Evolutionary conservation across 2,888 invertebrate genomes (phyloP).

Genomic region (Odontothrips loti): DNA sequence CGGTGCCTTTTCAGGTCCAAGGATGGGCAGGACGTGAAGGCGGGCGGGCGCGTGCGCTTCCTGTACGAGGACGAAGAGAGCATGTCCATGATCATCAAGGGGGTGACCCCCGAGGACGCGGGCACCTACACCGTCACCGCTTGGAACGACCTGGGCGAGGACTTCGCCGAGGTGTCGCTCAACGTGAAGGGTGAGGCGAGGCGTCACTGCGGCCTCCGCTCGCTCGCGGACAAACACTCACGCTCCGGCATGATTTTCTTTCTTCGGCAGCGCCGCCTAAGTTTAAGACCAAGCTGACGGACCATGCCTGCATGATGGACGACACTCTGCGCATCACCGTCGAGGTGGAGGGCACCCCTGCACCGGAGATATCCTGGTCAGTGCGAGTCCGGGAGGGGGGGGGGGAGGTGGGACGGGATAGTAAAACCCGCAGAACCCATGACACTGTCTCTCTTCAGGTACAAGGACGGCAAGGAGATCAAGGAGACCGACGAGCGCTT

Average conservation of each 20-base stretch:
- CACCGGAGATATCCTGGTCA: constrained; percentile 71
- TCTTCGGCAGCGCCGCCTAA: constrained; percentile 65
- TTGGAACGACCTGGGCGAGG: constrained; percentile 77
- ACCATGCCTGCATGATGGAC: constrained; percentile 66
- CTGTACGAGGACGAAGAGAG: constrained; percentile 86
- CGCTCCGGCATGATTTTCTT: constrained; percentile 14
- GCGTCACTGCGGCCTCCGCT: neutral
- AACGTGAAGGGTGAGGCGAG: constrained; percentile 59
- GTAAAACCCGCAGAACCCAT: neutral
- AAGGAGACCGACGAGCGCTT: constrained; percentile 63
- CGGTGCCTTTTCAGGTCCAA: constrained; percentile 53
- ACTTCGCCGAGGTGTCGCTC: constrained; percentile 67
- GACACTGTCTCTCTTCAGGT: constrained; percentile 47
- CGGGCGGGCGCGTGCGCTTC: constrained; percentile 74
- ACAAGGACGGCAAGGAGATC: constrained; percentile 80
- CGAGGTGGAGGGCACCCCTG: constrained; percentile 77
- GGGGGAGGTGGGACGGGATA: neutral
- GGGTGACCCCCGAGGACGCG: constrained; percentile 74
- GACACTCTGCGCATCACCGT: constrained; percentile 72
- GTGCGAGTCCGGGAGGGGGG: neutral
- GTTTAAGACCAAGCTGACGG: constrained; percentile 73
- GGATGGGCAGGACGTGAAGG: constrained; percentile 69
- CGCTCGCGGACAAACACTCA: no score
- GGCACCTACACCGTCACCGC: constrained; percentile 78
- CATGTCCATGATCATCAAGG: constrained; percentile 83